Base-by-base conservation (phyloP, 2,113 vertebrate species). In the Blennius ocellaris region DNA sequence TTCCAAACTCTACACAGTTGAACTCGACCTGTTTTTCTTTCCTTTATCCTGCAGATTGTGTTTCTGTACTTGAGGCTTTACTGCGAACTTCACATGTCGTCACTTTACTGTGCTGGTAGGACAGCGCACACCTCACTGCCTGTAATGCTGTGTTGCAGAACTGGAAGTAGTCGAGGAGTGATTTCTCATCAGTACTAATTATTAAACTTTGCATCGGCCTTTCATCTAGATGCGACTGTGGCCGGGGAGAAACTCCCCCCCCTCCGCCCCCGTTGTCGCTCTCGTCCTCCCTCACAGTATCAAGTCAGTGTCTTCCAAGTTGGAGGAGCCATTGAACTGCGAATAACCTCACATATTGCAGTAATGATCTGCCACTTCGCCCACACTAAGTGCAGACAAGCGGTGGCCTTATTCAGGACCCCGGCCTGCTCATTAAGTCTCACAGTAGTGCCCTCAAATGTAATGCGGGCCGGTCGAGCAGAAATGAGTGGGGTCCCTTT, bases 381-480 rank as follows among this genome's bases (percentile, higher is more conserved):
- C 54, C 9, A 38, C 14, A 8, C 55, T 58, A 65, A 66, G 60
- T 48, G 62, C 7, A 47, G 59, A 39, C 59, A 74, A 72, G 47
- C 50, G 67, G 48, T 41, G 66, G 53, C 82, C 78, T 53, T 47
- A 45, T 63, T 51, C 63, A 78, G 79, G 70, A 78, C 72, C 80
- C 73, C 2, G 36, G 56, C 76, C 82, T 64, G 73, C 76, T 84
- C 74, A 50, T 60, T n/a, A 10, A 41, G 43, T 80, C 68, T 72
- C 17, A 53, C 56, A 53, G 56, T 70, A 50, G 73, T 16, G 66
- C 49, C 82, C 77, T 82, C 90, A 89, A 83, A 73, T 21, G 43
- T 87, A 89, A 91, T 87, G 61, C 78, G 59, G 71, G 73, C 73
- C 83, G 85, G 82, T 71, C 52, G 10, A 76, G 90, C 76, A 85